Conservation (phyloP, 2,113 vertebrate genomes). For the Nesoenas mayeri region DNA sequence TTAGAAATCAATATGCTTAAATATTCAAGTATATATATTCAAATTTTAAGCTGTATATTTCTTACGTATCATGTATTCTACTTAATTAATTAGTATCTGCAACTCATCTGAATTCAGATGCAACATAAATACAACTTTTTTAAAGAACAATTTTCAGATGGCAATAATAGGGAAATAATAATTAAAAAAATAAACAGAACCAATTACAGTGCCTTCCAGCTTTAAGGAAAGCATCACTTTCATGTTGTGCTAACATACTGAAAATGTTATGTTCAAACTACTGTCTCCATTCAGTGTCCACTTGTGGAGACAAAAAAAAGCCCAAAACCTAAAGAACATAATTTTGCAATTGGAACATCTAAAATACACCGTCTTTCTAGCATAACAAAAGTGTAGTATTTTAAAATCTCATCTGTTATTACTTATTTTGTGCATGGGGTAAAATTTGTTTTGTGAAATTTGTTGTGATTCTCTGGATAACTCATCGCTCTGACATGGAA, state of each 20-base stretch:
- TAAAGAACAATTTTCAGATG: constrained; percentile 25
- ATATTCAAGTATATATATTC: not conserved
- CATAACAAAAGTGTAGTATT: not conserved
- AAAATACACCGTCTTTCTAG: not conserved
- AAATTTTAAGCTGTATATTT: not conserved
- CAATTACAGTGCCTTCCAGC: constrained; percentile 44
- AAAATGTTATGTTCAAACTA: constrained; percentile 36
- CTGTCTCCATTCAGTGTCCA: not conserved
- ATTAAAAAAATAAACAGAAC: constrained; percentile 39
- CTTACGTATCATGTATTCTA: not conserved
- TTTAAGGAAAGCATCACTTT: constrained; percentile 48
- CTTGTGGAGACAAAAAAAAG: not conserved
- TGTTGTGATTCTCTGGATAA: constrained; percentile 30
- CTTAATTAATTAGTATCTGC: not conserved
- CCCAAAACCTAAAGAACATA: not conserved
- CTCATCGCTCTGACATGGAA: constrained; percentile 43
- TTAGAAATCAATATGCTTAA: not conserved
- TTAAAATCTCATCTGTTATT: not conserved
- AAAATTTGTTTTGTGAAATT: constrained; percentile 35
- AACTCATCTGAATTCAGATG: constrained; percentile 51
- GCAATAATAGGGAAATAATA: constrained; percentile 40
- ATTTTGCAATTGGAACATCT: not conserved
- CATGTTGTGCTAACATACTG: constrained; percentile 24
- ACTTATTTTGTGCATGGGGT: not conserved
- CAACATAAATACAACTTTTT: constrained; percentile 5